These are phyloP conservation scores for Drosophila jambulina DNA, from an alignment of 1,140 invertebrate species.

Conservation along the genomic window DNA sequence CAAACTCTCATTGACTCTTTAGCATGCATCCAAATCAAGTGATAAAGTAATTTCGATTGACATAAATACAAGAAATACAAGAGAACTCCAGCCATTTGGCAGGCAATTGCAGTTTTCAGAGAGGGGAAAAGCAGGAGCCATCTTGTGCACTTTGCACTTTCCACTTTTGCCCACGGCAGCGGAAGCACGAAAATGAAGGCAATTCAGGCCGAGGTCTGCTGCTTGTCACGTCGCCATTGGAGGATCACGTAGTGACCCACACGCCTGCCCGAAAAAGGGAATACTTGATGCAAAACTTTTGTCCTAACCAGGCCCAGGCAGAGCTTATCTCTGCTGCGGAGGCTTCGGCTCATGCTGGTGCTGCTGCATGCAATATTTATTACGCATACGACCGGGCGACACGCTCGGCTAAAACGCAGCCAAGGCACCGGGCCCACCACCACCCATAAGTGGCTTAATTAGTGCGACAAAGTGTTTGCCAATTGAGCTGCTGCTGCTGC, in stretches of 20 bases:
- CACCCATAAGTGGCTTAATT: conserved; percentile 70
- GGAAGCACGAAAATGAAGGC: conserved; percentile 68
- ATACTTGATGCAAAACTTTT: conserved; percentile 70
- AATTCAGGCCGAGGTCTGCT: conserved; percentile 42
- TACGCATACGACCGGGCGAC: conserved; percentile 54
- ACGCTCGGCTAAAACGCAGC: conserved; percentile 23
- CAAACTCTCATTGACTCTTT: neutral
- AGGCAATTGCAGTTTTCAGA: conserved; percentile 5
- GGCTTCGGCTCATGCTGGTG: neutral
- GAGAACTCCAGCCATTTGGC: conserved; percentile 13
- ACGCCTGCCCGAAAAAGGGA: conserved; percentile 48
- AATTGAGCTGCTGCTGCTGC: conserved; percentile 42
- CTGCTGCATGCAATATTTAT: conserved; percentile 68
- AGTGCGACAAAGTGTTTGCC: conserved; percentile 71
- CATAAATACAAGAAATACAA: conserved; percentile 1
- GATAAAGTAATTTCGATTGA: conserved; percentile 11
- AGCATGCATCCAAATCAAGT: neutral
- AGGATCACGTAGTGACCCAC: conserved; percentile 61
- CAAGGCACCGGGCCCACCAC: conserved; percentile 24
- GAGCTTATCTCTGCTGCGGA: conserved; percentile 32
- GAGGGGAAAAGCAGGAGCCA: neutral
- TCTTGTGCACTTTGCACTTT: conserved; percentile 27
- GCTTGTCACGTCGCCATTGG: conserved; percentile 53
- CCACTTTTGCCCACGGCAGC: conserved; percentile 31
- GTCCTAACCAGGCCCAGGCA: conserved; percentile 5